Evolutionary conservation across 2,888 invertebrate species (phyloP).

Genomic region (Trachelus stipa): DNA sequence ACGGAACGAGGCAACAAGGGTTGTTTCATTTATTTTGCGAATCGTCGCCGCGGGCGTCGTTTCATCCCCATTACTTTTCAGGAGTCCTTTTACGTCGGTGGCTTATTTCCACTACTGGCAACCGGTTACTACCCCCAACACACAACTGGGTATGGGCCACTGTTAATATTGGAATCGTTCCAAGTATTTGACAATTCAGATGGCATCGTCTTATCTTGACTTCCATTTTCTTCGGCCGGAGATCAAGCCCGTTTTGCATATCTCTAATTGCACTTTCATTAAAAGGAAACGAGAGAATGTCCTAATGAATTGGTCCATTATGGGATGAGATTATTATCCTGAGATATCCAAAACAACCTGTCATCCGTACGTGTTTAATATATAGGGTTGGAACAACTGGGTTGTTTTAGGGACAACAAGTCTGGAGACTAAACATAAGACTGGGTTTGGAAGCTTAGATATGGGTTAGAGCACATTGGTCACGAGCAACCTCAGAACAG

Average conservation of each 20-base stretch:
- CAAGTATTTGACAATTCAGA: constrained; percentile 56
- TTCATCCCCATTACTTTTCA: constrained; percentile 36
- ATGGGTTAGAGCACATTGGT: neutral
- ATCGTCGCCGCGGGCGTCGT: neutral
- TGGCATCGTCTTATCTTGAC: constrained; percentile 40
- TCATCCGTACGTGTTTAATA: too few species aligned
- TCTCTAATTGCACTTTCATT: constrained; percentile 59
- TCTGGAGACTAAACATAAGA: neutral
- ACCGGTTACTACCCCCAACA: neutral
- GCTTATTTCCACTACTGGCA: neutral
- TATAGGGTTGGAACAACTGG: too few species aligned
- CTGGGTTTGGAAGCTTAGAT: neutral
- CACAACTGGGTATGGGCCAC: constrained; percentile 5
- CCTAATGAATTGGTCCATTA: constrained; percentile 55
- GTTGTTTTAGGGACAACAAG: neutral
- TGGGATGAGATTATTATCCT: constrained; percentile 19
- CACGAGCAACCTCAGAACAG: neutral
- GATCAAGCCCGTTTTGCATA: constrained; percentile 57
- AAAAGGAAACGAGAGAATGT: constrained; percentile 45
- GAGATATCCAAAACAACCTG: neutral
- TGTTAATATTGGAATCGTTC: constrained; percentile 56
- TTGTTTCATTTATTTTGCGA: neutral
- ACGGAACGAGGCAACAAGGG: constrained; percentile 3
- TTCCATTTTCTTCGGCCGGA: constrained; percentile 36
- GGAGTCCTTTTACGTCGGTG: neutral